These are phyloP conservation scores for Haliclystus octoradiatus DNA, from an alignment of 30 jellyfish, hydroid and myxozoan species.

Conservation along the genomic window DNA sequence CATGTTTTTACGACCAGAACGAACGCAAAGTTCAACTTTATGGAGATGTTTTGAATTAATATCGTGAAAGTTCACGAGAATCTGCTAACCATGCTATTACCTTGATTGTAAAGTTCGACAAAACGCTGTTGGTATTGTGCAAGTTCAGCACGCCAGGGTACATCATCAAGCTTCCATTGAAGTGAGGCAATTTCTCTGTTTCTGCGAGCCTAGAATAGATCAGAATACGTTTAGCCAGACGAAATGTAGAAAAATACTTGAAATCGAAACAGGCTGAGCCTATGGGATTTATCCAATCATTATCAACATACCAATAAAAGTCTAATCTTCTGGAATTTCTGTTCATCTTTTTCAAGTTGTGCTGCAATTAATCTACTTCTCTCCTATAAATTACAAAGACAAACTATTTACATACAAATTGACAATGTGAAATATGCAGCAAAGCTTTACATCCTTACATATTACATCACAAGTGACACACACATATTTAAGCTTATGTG, in stretches of 20 bases:
- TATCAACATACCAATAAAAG: conserved; percentile 36
- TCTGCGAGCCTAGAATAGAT: conserved; percentile 6
- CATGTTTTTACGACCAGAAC: too few relatives aligned
- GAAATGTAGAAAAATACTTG: too few relatives aligned
- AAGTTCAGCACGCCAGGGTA: conserved; percentile 88
- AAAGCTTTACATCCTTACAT: too few relatives aligned
- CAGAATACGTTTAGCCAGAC: background rate
- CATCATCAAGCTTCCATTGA: conserved; percentile 95
- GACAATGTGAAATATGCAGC: background rate
- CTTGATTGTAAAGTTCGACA: conserved; percentile 84
- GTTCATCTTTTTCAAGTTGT: conserved; percentile 69
- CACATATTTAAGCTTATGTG: too few relatives aligned
- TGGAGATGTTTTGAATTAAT: too few relatives aligned
- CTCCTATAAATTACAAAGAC: conserved; percentile 24
- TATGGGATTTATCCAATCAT: too few relatives aligned
- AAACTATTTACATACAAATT: background rate
- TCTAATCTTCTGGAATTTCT: conserved; percentile 64
- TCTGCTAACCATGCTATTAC: too few relatives aligned
- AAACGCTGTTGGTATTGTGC: conserved; percentile 77
- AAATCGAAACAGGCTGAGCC: too few relatives aligned
- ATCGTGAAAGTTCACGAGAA: too few relatives aligned
- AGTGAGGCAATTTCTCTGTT: conserved; percentile 93
- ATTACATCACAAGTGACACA: too few relatives aligned
- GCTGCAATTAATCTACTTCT: conserved; percentile 36
- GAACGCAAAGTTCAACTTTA: too few relatives aligned